These are phyloP conservation scores for Leptodirus hochenwartii DNA, from an alignment of 2,888 invertebrate species.

Conservation along the genomic window DNA sequence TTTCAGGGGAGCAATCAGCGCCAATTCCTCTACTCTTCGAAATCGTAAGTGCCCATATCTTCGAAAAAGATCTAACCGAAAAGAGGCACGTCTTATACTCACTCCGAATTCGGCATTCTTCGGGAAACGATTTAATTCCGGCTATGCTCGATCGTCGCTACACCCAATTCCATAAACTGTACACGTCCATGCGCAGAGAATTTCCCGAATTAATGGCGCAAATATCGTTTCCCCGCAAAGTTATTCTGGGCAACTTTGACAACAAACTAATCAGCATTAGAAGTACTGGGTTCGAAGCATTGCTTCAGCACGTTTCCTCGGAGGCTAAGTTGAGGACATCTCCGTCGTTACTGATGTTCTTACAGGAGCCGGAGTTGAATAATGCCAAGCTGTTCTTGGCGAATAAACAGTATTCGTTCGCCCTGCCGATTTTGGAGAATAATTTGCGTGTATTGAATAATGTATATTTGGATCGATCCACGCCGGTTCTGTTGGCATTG, in stretches of 20 bases:
- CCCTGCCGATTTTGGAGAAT: conserved; percentile 44
- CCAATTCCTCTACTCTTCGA: conserved; percentile 41
- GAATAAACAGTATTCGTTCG: conserved; percentile 38
- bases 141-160: conserved; percentile 50
- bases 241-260: conserved; percentile 51
- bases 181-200: conserved; percentile 39
- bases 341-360: conserved; percentile 37
- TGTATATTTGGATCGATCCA: conserved; percentile 47
- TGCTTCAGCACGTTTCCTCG: conserved; percentile 36
- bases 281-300: conserved; percentile 42
- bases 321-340: conserved; percentile 39
- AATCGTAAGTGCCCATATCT: conserved; percentile 46
- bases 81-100: conserved; percentile 56
- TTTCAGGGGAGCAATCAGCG: no score
- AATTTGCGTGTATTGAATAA: conserved; percentile 47
- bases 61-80: conserved; percentile 37
- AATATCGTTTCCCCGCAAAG: conserved; percentile 48
- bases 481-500: conserved; percentile 43
- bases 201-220: conserved; percentile 33
- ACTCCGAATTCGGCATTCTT: conserved; percentile 41
- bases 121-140: conserved; percentile 36
- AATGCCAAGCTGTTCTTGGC: conserved; percentile 40
- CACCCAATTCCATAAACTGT: conserved; percentile 50
- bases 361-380: conserved; percentile 43
- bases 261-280: conserved; percentile 43